Evolutionary conservation across 2,797 vertebrate genomes (phyloP), one percentile per base, ranked within the genome.

Genomic region (Myotis vivesi): DNA sequence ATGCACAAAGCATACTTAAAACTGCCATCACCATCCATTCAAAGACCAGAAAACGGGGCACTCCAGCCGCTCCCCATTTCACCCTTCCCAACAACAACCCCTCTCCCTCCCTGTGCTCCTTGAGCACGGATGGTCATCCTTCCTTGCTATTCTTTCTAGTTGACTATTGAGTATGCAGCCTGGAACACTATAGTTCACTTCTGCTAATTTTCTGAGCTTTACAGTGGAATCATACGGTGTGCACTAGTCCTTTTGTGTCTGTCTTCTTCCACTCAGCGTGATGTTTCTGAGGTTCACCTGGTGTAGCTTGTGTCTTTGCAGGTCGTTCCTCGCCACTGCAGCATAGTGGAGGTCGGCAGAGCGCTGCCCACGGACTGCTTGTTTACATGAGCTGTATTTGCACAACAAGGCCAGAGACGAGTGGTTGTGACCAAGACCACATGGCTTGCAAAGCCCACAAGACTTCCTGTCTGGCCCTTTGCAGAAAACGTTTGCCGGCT

Each of bases 381-480:
- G 22, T 11, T 53, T 5, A 0, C 25, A 33, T n/a, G 12, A 1
- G 13, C 2, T 59, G 41, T 5, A 44, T 33, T 28, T 8, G 8
- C 12, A 30, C 3, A 9, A 19, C 5, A 20, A 10, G 5, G 41
- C 44, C 23, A 1, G 72, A n/a, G 53, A 19, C 36, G 46, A 53
- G 73, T 8, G 72, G 69, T n/a, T 36, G 20, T 75, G 80, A 51
- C 9, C 4, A 66, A 71, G n/a, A 55, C 12, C 76, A 79, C 3
- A 5, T 9, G 44, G 55, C 38, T 51, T 13, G 4, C 12, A 88
- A 16, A 88, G 44, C 15, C 90, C 55, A 28, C 79, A 51, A 23
- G 41, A 64, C 44, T 83, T 64, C 38, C 33, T 38, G 7, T 64
- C 23, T 23, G 30, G 53, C 25, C 22, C 64, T 81, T 81, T 8